Percentiles rank a stretch among this genome's conserved stretches.
Evolutionary conservation across 2,888 invertebrate genomes (phyloP).

Genomic region (Hyposoter didymator): DNA sequence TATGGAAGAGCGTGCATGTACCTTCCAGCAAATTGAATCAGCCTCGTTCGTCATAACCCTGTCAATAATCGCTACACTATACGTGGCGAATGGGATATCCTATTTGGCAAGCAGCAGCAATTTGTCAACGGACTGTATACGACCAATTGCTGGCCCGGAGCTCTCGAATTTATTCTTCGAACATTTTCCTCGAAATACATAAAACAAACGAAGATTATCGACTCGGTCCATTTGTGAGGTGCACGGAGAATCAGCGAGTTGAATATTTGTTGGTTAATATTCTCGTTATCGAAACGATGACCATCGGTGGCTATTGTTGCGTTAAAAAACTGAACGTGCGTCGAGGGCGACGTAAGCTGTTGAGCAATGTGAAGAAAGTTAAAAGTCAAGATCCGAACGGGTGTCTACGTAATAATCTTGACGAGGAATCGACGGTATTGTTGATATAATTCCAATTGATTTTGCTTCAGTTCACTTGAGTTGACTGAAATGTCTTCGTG

Average conservation of each 20-base stretch:
- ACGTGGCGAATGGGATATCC: constrained; percentile 28
- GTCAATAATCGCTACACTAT: constrained; percentile 44
- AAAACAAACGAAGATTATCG: background rate
- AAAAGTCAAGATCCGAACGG: background rate
- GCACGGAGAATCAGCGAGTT: background rate
- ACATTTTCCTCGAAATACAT: background rate
- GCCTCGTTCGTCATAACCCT: constrained; percentile 51
- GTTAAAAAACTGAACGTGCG: background rate
- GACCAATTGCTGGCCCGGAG: background rate
- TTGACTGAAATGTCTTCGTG: background rate
- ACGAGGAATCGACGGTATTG: background rate
- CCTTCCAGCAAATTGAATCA: constrained; percentile 46
- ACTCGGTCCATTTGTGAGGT: background rate
- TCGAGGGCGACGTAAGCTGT: background rate
- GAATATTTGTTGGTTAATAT: background rate
- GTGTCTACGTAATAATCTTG: background rate
- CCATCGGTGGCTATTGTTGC: background rate
- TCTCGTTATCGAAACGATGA: background rate
- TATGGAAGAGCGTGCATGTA: background rate
- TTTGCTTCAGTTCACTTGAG: background rate
- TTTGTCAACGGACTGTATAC: constrained; percentile 10
- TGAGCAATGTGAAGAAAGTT: background rate
- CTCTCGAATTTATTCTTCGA: background rate
- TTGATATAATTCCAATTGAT: constrained; percentile 1
- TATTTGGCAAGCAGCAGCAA: constrained; percentile 24